Percentiles rank a stretch among this genome's conserved stretches.
These are phyloP conservation scores for Agrochola lychnidis DNA, from an alignment of 2,888 invertebrate species.

Conservation along the genomic window DNA sequence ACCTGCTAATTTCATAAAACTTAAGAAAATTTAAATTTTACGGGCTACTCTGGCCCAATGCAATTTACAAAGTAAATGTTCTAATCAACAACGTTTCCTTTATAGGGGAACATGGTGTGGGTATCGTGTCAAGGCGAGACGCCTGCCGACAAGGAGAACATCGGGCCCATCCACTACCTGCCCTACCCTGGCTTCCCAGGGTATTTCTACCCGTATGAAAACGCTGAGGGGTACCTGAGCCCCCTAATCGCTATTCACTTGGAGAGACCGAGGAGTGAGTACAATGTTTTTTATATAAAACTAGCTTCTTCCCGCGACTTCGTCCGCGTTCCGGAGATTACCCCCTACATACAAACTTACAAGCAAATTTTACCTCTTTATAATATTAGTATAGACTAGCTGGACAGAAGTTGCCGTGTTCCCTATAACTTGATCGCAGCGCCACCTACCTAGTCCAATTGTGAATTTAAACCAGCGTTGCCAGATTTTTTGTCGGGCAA, in stretches of 20 bases:
- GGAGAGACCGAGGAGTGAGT: slow-evolving; percentile 94
- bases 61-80: no score
- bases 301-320: background rate
- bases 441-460: no score
- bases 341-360: no score
- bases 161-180: slow-evolving; percentile 95
- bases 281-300: background rate
- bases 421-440: no score
- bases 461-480: no score
- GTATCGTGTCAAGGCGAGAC: slow-evolving; percentile 98
- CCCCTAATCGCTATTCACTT: slow-evolving; percentile 96
- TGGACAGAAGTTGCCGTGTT: background rate
- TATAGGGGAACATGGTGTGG: slow-evolving; percentile 92
- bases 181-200: slow-evolving; percentile 96
- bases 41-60: no score
- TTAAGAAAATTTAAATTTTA: no score
- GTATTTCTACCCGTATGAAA: slow-evolving; percentile 96
- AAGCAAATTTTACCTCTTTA: no score
- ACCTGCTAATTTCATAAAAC: no score
- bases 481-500: no score
- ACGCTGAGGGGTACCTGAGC: slow-evolving; percentile 96
- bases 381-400: no score
- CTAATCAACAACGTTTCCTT: background rate
- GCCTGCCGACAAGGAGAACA: slow-evolving; percentile 97
- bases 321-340: no score